phyloP scores from a whole-genome alignment of 2,888 invertebrate species.

The Adelphocoris suturalis region DNA sequence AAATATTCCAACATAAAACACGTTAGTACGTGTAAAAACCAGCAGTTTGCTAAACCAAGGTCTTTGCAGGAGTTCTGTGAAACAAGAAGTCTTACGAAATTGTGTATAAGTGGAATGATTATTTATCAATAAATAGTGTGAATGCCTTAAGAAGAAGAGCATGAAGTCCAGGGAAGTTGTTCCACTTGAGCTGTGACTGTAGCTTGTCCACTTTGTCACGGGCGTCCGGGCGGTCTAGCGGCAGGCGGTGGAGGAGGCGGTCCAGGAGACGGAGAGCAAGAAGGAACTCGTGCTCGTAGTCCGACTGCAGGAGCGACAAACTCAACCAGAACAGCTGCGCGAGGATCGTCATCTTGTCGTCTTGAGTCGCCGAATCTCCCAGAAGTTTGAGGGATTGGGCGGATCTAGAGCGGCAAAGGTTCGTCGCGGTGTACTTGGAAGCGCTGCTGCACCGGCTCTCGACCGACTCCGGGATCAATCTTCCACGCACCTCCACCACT shows the following conservation, averaged over 20 bases:
- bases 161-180: slow-evolving; percentile 94
- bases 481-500: slow-evolving; percentile 79
- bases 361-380: slow-evolving; percentile 90
- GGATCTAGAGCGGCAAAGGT: slow-evolving; percentile 89
- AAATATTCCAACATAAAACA: too few species aligned
- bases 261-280: slow-evolving; percentile 93
- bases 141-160: slow-evolving; percentile 91
- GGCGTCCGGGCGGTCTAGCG: slow-evolving; percentile 95
- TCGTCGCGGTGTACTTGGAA: slow-evolving; percentile 79
- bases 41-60: too few species aligned
- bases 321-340: slow-evolving; percentile 98
- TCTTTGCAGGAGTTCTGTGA: too few species aligned
- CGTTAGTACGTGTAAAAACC: too few species aligned
- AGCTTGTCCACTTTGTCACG: slow-evolving; percentile 95
- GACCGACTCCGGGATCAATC: slow-evolving; percentile 75
- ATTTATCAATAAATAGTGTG: background rate
- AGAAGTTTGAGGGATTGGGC: slow-evolving; percentile 95
- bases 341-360: slow-evolving; percentile 95
- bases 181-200: slow-evolving; percentile 92
- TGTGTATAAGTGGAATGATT: too few species aligned
- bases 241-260: slow-evolving; percentile 86
- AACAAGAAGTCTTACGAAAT: too few species aligned
- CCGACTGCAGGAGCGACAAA: slow-evolving; percentile 96
- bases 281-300: slow-evolving; percentile 98
- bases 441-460: slow-evolving; percentile 76